Evolutionary conservation across 2,797 vertebrate species (phyloP).

Genomic region (Labeo calbasu): DNA sequence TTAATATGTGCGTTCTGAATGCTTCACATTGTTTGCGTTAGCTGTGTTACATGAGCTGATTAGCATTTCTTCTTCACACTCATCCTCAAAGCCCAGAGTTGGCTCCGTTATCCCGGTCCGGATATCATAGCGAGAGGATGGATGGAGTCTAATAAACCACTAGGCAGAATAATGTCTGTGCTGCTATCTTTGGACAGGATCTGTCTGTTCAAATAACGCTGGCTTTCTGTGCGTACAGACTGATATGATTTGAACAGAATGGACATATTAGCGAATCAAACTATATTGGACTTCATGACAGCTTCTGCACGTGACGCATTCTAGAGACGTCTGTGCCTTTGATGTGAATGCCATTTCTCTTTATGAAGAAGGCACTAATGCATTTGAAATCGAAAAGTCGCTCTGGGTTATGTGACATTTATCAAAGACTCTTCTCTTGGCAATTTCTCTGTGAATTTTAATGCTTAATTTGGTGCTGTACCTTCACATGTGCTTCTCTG

Average conservation of each 20-base stretch:
- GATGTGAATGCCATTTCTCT: slow-evolving; percentile 33
- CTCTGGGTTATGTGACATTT: slow-evolving; percentile 25
- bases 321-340: slow-evolving; percentile 29
- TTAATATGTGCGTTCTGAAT: not conserved
- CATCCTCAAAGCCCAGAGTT: slow-evolving; percentile 5
- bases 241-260: slow-evolving; percentile 46
- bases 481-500: slow-evolving; percentile 2
- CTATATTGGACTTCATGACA: slow-evolving; percentile 35
- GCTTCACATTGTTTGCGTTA: not conserved
- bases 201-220: slow-evolving; percentile 58
- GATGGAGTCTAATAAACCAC: slow-evolving; percentile 31
- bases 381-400: slow-evolving; percentile 26
- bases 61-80: slow-evolving; percentile 18
- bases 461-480: slow-evolving; percentile 9
- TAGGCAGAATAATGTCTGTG: slow-evolving; percentile 50
- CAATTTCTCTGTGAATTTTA: slow-evolving; percentile 14
- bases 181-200: slow-evolving; percentile 53
- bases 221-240: slow-evolving; percentile 45
- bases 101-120: not conserved
- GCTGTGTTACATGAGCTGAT: slow-evolving; percentile 5
- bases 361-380: slow-evolving; percentile 21
- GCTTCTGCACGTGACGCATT: slow-evolving; percentile 17
- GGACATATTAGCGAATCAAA: slow-evolving; percentile 44
- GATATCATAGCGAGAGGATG: slow-evolving; percentile 34
- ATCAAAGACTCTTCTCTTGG: slow-evolving; percentile 22